These are phyloP conservation scores for Mormyrus proboscirostris DNA, from an alignment of 2,797 vertebrate genomes.

Conservation along the genomic window DNA sequence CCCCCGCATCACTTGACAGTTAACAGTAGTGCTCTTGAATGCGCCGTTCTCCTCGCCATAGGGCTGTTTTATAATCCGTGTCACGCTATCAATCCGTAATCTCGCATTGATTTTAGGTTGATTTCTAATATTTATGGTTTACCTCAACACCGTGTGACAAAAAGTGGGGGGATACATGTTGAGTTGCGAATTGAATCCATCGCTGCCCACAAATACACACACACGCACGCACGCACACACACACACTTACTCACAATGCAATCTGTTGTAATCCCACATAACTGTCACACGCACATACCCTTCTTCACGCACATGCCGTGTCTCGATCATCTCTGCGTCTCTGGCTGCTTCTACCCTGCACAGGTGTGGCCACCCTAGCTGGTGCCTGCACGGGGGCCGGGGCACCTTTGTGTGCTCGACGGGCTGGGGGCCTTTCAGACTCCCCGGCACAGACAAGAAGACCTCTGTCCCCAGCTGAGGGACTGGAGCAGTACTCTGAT, in stretches of 20 bases:
- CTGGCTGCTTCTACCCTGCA: not conserved
- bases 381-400: slow-evolving; percentile 50
- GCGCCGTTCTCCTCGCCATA: not conserved
- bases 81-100: not conserved
- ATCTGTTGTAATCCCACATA: not conserved
- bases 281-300: not conserved
- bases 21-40: slow-evolving; percentile 5
- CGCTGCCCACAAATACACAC: not conserved
- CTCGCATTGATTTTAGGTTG: not conserved
- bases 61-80: not conserved
- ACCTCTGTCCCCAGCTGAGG: slow-evolving; percentile 64
- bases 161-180: not conserved
- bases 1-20: slow-evolving; percentile 1
- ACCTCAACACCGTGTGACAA: not conserved
- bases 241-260: not conserved
- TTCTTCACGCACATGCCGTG: not conserved
- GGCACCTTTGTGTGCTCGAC: slow-evolving; percentile 68
- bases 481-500: slow-evolving; percentile 39
- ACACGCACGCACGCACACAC: not conserved
- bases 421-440: slow-evolving; percentile 58
- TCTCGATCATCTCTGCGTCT: not conserved
- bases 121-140: not conserved
- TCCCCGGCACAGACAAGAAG: slow-evolving; percentile 66
- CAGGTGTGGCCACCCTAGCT: slow-evolving; percentile 13
- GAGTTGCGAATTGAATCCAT: slow-evolving; percentile 4